phyloP scores from a whole-genome alignment of 2,797 vertebrate genomes.

The Coccyzus lansbergi region DNA sequence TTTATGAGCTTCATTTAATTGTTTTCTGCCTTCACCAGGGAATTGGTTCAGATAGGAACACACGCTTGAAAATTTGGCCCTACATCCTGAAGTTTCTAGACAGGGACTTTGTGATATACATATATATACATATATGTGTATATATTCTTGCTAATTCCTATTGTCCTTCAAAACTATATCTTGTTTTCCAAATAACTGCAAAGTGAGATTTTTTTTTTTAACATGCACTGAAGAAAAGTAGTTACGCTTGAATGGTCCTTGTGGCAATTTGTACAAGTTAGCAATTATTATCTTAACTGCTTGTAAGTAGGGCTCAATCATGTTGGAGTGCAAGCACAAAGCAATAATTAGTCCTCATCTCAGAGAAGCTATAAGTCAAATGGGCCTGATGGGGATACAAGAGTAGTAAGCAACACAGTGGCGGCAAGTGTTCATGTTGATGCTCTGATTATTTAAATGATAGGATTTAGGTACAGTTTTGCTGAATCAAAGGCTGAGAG shows the following conservation, averaged over 20 bases:
- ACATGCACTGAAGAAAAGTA: neutral
- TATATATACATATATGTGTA: too few species aligned
- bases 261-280: conserved; percentile 20
- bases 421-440: neutral
- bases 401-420: neutral
- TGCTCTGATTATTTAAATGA: neutral
- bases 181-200: neutral
- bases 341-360: neutral
- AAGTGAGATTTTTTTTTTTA: neutral
- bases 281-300: conserved; percentile 43
- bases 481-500: neutral
- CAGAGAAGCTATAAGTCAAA: neutral
- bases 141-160: neutral
- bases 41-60: neutral
- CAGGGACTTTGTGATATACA: neutral
- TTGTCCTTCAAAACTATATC: neutral
- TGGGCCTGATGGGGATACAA: neutral
- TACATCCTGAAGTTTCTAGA: neutral
- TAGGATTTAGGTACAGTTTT: neutral
- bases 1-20: neutral
- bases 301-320: neutral
- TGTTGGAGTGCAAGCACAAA: conserved; percentile 15
- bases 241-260: neutral
- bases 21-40: neutral
- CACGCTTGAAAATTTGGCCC: neutral